Evolutionary conservation across 1,140 invertebrate genomes (phyloP).

Genomic region (Drosophila equinoxialis): DNA sequence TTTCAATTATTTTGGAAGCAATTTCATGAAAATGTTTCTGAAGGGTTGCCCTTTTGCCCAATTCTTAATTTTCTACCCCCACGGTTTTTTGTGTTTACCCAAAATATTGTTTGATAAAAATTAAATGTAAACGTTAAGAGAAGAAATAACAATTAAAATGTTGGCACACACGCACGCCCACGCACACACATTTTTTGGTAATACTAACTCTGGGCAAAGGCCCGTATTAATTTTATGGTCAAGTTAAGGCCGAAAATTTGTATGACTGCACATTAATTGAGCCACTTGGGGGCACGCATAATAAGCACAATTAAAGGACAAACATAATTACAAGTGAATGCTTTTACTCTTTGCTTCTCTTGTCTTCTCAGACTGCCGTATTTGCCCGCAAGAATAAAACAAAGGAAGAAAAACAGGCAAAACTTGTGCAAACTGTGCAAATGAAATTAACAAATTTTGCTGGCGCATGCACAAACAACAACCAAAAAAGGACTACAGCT

Average conservation of each 20-base stretch:
- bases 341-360: background rate
- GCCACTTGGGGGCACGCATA: slow-evolving; percentile 78
- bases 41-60: slow-evolving; percentile 11
- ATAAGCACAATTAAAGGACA: slow-evolving; percentile 80
- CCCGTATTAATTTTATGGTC: slow-evolving; percentile 21
- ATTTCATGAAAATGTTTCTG: slow-evolving; percentile 30
- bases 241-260: slow-evolving; percentile 32
- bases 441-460: slow-evolving; percentile 78
- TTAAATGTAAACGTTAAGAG: slow-evolving; percentile 42
- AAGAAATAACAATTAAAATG: slow-evolving; percentile 30
- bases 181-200: background rate
- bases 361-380: background rate
- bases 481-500: slow-evolving; percentile 2
- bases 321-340: slow-evolving; percentile 72
- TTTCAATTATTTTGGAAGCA: slow-evolving; percentile 67
- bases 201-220: background rate
- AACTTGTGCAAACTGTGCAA: slow-evolving; percentile 71
- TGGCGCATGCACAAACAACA: slow-evolving; percentile 59
- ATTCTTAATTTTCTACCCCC: slow-evolving; percentile 13
- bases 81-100: slow-evolving; percentile 31
- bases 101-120: slow-evolving; percentile 24
- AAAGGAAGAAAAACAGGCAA: slow-evolving; percentile 31
- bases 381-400: slow-evolving; percentile 39
- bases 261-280: slow-evolving; percentile 65
- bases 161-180: slow-evolving; percentile 20